Percentiles rank a stretch among this genome's conserved stretches.
phyloP scores from a whole-genome alignment of 1,140 invertebrate species.

The Rhagoletis zephyria region DNA sequence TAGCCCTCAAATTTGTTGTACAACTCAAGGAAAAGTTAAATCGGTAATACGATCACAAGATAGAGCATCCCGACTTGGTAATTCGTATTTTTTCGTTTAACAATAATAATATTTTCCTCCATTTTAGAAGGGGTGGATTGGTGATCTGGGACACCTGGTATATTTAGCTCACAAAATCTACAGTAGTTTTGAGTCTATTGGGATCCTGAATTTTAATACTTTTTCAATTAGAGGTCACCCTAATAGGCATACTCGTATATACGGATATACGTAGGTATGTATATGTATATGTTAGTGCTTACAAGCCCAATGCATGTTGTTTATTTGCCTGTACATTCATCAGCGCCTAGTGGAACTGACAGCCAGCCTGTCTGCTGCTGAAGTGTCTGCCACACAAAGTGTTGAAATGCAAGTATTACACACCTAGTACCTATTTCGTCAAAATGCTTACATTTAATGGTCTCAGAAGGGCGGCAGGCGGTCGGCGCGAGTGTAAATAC shows the following conservation, averaged over 20 bases:
- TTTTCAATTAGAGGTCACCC: too few species aligned
- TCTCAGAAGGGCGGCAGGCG: too few species aligned
- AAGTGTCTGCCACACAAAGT: constrained; percentile 50
- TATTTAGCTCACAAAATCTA: not conserved
- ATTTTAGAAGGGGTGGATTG: not conserved
- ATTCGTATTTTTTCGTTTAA: not conserved
- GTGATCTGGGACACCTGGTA: not conserved
- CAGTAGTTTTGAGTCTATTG: too few species aligned
- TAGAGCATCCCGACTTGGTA: too few species aligned
- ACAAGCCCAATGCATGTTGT: not conserved
- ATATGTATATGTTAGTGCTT: not conserved
- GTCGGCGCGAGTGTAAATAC: too few species aligned
- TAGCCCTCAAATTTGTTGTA: too few species aligned
- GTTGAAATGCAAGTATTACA: constrained; percentile 40
- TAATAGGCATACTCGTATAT: too few species aligned
- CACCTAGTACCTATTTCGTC: too few species aligned
- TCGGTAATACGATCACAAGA: too few species aligned
- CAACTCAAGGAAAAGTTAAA: not conserved
- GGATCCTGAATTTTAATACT: too few species aligned
- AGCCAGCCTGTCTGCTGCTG: constrained; percentile 49
- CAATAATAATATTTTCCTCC: not conserved
- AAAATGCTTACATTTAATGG: too few species aligned
- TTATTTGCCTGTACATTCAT: not conserved
- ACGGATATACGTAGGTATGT: not conserved
- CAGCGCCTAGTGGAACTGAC: constrained; percentile 31